A percentile compares a stretch with the other conserved stretches of the same genome.
These are phyloP conservation scores for Stenodera caucasica DNA, from an alignment of 2,888 invertebrate species.

Conservation along the genomic window DNA sequence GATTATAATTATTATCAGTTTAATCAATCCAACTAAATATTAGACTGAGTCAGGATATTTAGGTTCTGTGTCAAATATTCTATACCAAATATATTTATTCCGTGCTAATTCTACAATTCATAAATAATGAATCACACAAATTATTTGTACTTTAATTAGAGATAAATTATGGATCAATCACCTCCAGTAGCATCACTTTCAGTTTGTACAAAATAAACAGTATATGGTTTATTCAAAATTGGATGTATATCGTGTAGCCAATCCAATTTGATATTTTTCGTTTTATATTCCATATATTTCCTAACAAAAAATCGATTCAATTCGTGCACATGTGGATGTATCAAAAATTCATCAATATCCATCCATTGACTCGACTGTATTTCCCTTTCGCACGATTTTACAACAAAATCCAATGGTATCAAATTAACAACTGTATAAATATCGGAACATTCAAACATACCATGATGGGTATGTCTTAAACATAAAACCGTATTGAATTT, in stretches of 20 bases:
- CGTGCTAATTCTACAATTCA: no score
- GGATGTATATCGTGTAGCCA: slow-evolving; percentile 60
- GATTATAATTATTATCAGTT: no score
- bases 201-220: slow-evolving; percentile 44
- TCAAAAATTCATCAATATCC: slow-evolving; percentile 71
- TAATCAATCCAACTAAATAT: no score
- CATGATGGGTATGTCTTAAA: slow-evolving; percentile 76
- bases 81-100: no score
- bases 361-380: slow-evolving; percentile 82
- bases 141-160: neutral
- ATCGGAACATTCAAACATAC: slow-evolving; percentile 82
- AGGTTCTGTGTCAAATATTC: no score
- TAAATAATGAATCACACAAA: no score
- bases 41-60: no score
- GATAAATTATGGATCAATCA: neutral
- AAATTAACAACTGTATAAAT: slow-evolving; percentile 80
- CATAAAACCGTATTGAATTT: slow-evolving; percentile 76
- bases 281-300: slow-evolving; percentile 67
- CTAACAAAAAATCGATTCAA: slow-evolving; percentile 69
- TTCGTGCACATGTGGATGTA: slow-evolving; percentile 71
- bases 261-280: slow-evolving; percentile 64
- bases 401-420: slow-evolving; percentile 64
- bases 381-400: slow-evolving; percentile 74
- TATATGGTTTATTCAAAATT: slow-evolving; percentile 56
- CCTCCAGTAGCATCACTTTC: neutral